phyloP scores from a whole-genome alignment of 1,140 invertebrate species.

The Chionoecetes opilio region DNA sequence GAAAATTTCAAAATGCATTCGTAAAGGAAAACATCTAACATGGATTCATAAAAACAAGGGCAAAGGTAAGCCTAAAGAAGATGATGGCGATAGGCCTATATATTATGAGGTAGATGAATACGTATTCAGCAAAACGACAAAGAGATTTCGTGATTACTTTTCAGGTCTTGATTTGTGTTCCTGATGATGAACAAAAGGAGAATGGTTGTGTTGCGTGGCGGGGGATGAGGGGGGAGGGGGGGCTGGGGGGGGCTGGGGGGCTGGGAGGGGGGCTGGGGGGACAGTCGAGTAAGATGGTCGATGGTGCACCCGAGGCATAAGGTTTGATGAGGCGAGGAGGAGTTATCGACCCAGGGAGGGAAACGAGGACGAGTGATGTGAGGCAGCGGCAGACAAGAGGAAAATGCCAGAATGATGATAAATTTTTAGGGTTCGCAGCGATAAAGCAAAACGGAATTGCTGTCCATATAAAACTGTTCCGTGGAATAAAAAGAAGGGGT shows the following conservation, averaged over 20 bases:
- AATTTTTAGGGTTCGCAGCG: not conserved
- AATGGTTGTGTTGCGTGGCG: too few relatives aligned
- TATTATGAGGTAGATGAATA: too few relatives aligned
- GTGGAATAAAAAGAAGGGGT: not conserved
- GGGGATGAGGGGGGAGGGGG: not conserved
- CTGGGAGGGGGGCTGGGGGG: too few relatives aligned
- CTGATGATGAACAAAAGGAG: not conserved
- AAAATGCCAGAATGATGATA: conserved; percentile 20
- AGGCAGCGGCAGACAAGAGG: conserved; percentile 13
- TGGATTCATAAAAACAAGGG: too few relatives aligned
- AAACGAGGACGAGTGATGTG: not conserved
- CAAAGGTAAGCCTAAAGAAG: too few relatives aligned
- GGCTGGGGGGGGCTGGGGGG: not conserved
- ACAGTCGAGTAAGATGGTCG: not conserved
- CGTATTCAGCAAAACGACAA: too few relatives aligned
- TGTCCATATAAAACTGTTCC: not conserved
- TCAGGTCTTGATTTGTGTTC: not conserved
- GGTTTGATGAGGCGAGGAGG: conserved; percentile 2
- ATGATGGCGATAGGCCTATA: too few relatives aligned
- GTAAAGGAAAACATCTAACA: too few relatives aligned
- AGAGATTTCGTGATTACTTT: too few relatives aligned
- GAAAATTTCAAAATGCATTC: too few relatives aligned
- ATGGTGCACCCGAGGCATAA: not conserved
- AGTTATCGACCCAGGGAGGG: not conserved
- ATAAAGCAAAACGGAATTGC: conserved; percentile 5